phyloP scores from a whole-genome alignment of 2,888 invertebrate species.

The Spisula subtruncata region DNA sequence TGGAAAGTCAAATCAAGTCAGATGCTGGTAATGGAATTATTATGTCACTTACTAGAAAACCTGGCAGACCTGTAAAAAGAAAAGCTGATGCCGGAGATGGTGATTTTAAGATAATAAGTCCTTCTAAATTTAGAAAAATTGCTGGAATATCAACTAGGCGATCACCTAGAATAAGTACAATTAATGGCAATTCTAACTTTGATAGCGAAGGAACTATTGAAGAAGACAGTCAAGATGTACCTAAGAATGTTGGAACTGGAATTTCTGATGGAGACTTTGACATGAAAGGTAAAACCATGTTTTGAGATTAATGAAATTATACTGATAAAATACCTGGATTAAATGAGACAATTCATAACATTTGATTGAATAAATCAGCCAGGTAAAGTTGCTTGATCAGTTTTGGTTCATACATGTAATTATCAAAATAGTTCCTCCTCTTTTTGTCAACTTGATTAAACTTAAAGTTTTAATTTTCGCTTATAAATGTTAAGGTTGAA shows the following conservation, averaged over 20 bases:
- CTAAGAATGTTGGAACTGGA: conserved; percentile 20
- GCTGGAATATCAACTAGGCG: conserved; percentile 23
- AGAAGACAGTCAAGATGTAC: neutral
- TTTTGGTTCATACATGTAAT: too few relatives aligned
- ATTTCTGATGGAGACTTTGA: neutral
- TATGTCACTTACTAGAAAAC: conserved; percentile 34
- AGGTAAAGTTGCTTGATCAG: too few relatives aligned
- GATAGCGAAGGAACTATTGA: neutral
- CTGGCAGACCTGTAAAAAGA: conserved; percentile 22
- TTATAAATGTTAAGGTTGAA: too few relatives aligned
- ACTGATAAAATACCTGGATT: too few relatives aligned
- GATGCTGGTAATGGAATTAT: conserved; percentile 37
- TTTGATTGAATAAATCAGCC: too few relatives aligned
- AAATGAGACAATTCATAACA: too few relatives aligned
- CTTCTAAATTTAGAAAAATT: conserved; percentile 34
- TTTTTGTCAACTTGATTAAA: too few relatives aligned
- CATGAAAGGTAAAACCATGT: neutral
- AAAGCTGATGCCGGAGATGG: neutral
- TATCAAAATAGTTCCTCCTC: too few relatives aligned
- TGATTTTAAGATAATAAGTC: conserved; percentile 15
- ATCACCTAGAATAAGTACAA: conserved; percentile 20
- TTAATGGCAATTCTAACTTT: conserved; percentile 3
- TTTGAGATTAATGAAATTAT: too few relatives aligned
- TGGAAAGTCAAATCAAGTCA: conserved; percentile 40
- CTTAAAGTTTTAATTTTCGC: too few relatives aligned